These are phyloP conservation scores for Theonella swinhoei DNA, from an alignment of 37 sponge, comb jelly and placozoan genomes.

Conservation along the genomic window DNA sequence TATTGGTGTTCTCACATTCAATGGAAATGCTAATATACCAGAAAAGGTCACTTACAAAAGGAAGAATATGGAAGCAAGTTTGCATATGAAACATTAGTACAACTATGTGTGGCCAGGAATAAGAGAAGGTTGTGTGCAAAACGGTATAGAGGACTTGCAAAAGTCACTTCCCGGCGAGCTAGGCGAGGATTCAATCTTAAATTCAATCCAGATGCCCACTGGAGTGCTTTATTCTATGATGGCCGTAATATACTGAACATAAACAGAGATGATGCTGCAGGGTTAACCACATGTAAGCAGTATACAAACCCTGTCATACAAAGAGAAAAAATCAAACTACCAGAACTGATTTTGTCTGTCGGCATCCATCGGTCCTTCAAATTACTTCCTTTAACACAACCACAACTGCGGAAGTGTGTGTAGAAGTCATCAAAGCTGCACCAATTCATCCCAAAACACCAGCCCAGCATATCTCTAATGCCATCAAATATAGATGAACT, in stretches of 20 bases:
- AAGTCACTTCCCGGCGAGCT: slow-evolving; percentile 18
- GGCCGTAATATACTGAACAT: slow-evolving; percentile 1
- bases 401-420: slow-evolving; percentile 37
- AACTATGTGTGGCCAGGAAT: slow-evolving; percentile 31
- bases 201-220: slow-evolving; percentile 1
- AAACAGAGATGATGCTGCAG: slow-evolving; percentile 1
- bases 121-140: slow-evolving; percentile 1
- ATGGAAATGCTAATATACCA: slow-evolving; percentile 11
- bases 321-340: not conserved
- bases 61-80: not conserved
- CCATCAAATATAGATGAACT: not conserved
- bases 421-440: slow-evolving; percentile 31
- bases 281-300: not conserved
- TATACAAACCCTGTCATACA: not conserved
- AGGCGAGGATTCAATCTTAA: not conserved
- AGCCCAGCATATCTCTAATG: slow-evolving; percentile 2
- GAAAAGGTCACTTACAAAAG: not conserved
- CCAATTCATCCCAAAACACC: slow-evolving; percentile 13
- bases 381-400: slow-evolving; percentile 21
- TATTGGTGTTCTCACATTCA: slow-evolving; percentile 24
- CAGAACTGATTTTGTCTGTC: not conserved
- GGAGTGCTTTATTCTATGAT: slow-evolving; percentile 2
- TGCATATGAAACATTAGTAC: slow-evolving; percentile 26
- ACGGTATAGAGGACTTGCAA: slow-evolving; percentile 11
- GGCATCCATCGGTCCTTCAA: not conserved